Conservation (phyloP, 2,113 vertebrate genomes). For the Passer montanus region DNA sequence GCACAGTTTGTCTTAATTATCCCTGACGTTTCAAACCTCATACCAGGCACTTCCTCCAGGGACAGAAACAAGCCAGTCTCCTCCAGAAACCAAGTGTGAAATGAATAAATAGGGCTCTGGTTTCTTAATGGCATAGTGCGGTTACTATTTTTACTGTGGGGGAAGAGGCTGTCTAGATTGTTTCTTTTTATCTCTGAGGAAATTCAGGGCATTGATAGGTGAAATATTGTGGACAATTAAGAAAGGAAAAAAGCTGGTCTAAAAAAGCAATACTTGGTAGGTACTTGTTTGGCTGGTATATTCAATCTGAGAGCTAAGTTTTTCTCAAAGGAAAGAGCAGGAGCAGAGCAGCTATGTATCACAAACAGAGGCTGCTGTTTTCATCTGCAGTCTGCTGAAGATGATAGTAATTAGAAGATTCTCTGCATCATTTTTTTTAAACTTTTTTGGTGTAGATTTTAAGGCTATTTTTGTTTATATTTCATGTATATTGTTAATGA, state of each 20-base stretch:
- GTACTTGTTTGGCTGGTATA: neutral
- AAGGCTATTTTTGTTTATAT: neutral
- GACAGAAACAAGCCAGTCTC: slow-evolving; percentile 67
- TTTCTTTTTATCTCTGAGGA: slow-evolving; percentile 51
- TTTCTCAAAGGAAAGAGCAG: slow-evolving; percentile 31
- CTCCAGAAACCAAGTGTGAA: slow-evolving; percentile 60
- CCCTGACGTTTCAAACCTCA: slow-evolving; percentile 71
- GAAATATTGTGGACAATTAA: slow-evolving; percentile 62
- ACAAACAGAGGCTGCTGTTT: neutral
- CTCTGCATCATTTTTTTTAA: neutral
- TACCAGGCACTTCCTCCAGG: slow-evolving; percentile 56
- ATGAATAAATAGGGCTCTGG: slow-evolving; percentile 59
- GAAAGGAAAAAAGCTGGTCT: slow-evolving; percentile 9
- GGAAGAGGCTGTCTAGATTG: neutral
- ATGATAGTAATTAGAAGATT: neutral
- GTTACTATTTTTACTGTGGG: slow-evolving; percentile 50
- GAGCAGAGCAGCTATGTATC: slow-evolving; percentile 16
- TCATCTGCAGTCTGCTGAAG: neutral
- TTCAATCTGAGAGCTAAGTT: slow-evolving; percentile 31
- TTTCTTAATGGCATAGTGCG: neutral
- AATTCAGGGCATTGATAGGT: slow-evolving; percentile 35
- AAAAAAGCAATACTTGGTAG: slow-evolving; percentile 38
- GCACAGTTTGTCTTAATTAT: slow-evolving; percentile 78
- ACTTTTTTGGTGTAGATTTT: neutral
- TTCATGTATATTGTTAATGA: neutral